Evolutionary conservation across 2,797 vertebrate genomes (phyloP).

Genomic region (Arrhamphus sclerolepis): DNA sequence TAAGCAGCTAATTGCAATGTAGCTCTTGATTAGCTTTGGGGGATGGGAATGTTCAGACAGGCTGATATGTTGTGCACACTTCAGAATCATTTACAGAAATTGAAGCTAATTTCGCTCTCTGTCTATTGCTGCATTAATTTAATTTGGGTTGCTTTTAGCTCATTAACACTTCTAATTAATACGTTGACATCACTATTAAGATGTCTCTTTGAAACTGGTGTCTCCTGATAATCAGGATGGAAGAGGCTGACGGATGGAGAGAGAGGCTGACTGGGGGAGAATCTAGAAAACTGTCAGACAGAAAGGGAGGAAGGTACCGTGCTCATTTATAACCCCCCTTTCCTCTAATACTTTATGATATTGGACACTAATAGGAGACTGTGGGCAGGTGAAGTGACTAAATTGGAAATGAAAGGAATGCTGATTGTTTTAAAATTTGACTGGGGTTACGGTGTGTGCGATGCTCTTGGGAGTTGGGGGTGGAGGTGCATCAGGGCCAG

Average conservation of each 20-base stretch:
- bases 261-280: slow-evolving; percentile 85
- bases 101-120: slow-evolving; percentile 99
- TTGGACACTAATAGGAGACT: slow-evolving; percentile 81
- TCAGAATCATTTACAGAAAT: slow-evolving; percentile 99
- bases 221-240: slow-evolving; percentile 99
- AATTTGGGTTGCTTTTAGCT: slow-evolving; percentile 99
- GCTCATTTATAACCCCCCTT: slow-evolving; percentile 75
- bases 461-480: slow-evolving; percentile 68
- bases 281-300: slow-evolving; percentile 75
- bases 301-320: slow-evolving; percentile 52
- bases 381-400: slow-evolving; percentile 82
- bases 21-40: slow-evolving; percentile 99
- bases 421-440: slow-evolving; percentile 86
- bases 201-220: slow-evolving; percentile 99
- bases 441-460: slow-evolving; percentile 55
- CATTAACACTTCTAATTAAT: slow-evolving; percentile 99
- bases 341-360: slow-evolving; percentile 71
- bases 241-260: slow-evolving; percentile 95
- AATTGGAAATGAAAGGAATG: slow-evolving; percentile 85
- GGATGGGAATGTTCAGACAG: slow-evolving; percentile 96
- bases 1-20: slow-evolving; percentile 99
- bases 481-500: slow-evolving; percentile 80
- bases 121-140: slow-evolving; percentile 99
- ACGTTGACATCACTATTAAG: slow-evolving; percentile 99
- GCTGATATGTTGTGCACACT: slow-evolving; percentile 99